Evolutionary conservation across 2,113 vertebrate genomes (phyloP), one percentile per base, ranked within the genome.

Genomic region (Columbina picui): DNA sequence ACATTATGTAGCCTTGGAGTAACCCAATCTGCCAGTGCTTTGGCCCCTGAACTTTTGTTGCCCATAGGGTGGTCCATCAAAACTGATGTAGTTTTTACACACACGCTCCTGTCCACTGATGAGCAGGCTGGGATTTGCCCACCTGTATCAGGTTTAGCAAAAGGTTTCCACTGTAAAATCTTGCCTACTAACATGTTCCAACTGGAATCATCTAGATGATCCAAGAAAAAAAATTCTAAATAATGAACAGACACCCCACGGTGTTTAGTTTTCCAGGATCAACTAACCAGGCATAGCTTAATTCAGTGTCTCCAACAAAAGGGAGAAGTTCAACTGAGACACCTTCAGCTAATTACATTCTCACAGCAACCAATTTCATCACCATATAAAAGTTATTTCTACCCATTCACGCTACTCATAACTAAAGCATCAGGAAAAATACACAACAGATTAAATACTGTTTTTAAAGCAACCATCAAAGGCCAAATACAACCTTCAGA

Each of bases 301-400:
- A 92, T 75, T 95, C 52, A 60, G 34, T 52, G 30, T 59, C 61
- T 91, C 49, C 63, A 84, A 78, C 1, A 17, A 60, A 80, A 77
- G 63, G 61, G 82, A 91, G 78, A 95, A 86, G 71, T 8, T 64
- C 65, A 23, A 84, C 65, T 41, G 67, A 96, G 80, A 92, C 47
- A 56, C 74, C 87, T 85, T 87, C 39, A 85, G 61, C 92, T 70
- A 89, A 87, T 89, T 94, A 84, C 65, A 71, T 97, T 91, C 94
- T 93, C 87, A 95, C 73, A 91, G 89, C 47, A 87, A 78, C 34
- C 34, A 65, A 65, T 77, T 92, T 93, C 86, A 84, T 90, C 45
- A 64, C 57, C 2, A 1, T 55, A 41, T 81, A 83, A 82, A 95
- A 85, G 68, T 43, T 81, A 63, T 57, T 93, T 89, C 64, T 84